Evolutionary conservation across 2,797 vertebrate species (phyloP), one percentile per base, ranked within the genome.

Genomic region (Galagoides demidoff): DNA sequence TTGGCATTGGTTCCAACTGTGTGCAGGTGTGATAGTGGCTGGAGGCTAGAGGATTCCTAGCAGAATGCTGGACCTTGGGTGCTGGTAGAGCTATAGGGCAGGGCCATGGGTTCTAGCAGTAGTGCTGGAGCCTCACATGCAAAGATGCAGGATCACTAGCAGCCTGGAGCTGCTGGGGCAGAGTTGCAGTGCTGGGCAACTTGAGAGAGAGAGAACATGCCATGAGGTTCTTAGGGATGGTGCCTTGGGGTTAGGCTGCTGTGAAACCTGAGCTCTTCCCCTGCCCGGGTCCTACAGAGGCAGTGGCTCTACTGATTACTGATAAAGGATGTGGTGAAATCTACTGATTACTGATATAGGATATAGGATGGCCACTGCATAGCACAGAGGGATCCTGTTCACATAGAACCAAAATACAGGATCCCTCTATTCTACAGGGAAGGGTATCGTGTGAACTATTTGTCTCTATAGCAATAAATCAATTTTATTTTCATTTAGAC

Each of bases 71-170:
- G 29, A 31, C 63, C 29, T 66, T 66, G 14, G 29, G 16, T 7
- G 63, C 29, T 14, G 1, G 2, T 8, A 31, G 64, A 17, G 0
- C 31, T 5, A 17, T 68, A 17, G 31, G 17, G 1, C 1, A 8
- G 31, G 64, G 64, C 17, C 7, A 2, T 9, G 10, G 31, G 1
- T 68, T 34, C 17, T 2, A 0, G 64, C 17, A 34, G 31, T 34
- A 68, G 31, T 4, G 3, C 64, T 68, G 31, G 64, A 31, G 3
- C 64, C 17, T 68, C 17, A n/a, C 10, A 17, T 17, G 16, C 1
- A 8, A 34, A 4, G 64, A 17, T n/a, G n/a, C 14, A 68, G 17
- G 3, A n/a, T 4, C 3, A 17, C 1, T 7, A 8, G 17, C 16
- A 66, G 64, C 3, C 31, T 31, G 17, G 16, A 66, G 16, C 31